phyloP scores from a whole-genome alignment of 2,113 vertebrate genomes.

The Chloropsis hardwickii region DNA sequence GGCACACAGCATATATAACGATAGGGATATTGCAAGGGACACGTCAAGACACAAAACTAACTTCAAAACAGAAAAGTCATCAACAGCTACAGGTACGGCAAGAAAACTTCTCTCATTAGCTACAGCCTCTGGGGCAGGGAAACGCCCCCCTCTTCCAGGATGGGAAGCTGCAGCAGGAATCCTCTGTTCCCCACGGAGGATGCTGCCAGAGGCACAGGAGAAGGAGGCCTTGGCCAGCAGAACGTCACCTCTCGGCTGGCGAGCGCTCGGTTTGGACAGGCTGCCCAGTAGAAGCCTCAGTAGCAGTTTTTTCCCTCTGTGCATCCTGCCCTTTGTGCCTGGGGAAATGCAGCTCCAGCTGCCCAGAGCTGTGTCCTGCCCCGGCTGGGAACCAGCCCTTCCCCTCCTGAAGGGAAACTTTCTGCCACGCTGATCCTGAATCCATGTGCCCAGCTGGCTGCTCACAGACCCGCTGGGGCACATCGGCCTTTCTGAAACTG shows the following conservation, averaged over 20 bases:
- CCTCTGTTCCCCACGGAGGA: neutral
- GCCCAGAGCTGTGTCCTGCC: neutral
- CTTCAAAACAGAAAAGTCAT: slow-evolving; percentile 82
- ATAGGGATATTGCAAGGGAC: slow-evolving; percentile 89
- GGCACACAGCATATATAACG: slow-evolving; percentile 87
- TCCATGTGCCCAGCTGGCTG: rapidly evolving
- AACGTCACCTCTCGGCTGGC: neutral
- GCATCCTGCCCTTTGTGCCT: neutral
- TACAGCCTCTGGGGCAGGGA: slow-evolving; percentile 9
- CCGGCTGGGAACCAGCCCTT: neutral
- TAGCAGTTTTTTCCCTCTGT: neutral
- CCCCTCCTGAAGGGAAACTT: neutral
- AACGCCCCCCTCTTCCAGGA: neutral
- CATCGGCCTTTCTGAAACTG: neutral
- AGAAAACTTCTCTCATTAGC: slow-evolving; percentile 63
- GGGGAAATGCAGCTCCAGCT: rapidly evolving
- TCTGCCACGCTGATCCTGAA: neutral
- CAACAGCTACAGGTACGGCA: slow-evolving; percentile 82
- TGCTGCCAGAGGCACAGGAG: neutral
- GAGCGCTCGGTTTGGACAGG: neutral
- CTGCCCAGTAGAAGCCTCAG: slow-evolving; percentile 31
- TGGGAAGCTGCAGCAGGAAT: neutral
- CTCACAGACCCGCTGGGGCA: neutral
- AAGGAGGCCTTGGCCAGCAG: neutral
- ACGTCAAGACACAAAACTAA: slow-evolving; percentile 83